Evolutionary conservation across 2,888 invertebrate genomes (phyloP).

Genomic region (Chymomyza procnemis): DNA sequence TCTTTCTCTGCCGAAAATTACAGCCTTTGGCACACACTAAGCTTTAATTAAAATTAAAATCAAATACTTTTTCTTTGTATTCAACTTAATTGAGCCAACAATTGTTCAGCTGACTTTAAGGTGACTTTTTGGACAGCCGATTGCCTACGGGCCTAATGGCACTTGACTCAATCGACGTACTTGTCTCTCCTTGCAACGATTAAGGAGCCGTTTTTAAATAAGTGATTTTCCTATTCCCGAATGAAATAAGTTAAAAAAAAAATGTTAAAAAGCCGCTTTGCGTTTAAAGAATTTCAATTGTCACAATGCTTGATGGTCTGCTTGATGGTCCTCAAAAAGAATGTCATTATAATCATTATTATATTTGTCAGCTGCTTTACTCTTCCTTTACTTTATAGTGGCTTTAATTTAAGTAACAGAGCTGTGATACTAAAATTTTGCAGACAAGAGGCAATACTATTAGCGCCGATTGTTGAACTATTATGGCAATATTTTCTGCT

Average conservation of each 20-base stretch:
- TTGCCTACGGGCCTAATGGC: slow-evolving; percentile 48
- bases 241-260: slow-evolving; percentile 16
- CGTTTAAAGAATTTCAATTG: slow-evolving; percentile 54
- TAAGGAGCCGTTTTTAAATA: slow-evolving; percentile 71
- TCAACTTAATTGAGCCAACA: slow-evolving; percentile 69
- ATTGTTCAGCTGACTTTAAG: slow-evolving; percentile 14
- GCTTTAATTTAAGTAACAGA: slow-evolving; percentile 33
- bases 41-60: slow-evolving; percentile 70
- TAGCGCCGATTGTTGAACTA: too few relatives aligned
- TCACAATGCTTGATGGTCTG: slow-evolving; percentile 49
- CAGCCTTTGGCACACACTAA: slow-evolving; percentile 48
- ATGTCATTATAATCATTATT: slow-evolving; percentile 37
- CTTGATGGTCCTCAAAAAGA: slow-evolving; percentile 20
- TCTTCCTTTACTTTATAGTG: background rate
- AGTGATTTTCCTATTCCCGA: slow-evolving; percentile 66
- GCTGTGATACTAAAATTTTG: too few relatives aligned
- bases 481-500: too few relatives aligned
- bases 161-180: slow-evolving; percentile 23
- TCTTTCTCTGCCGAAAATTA: slow-evolving; percentile 35
- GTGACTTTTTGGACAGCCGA: slow-evolving; percentile 35
- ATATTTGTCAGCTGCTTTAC: slow-evolving; percentile 58
- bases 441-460: too few relatives aligned
- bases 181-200: slow-evolving; percentile 46
- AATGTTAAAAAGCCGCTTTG: background rate
- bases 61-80: slow-evolving; percentile 39